phyloP scores from a whole-genome alignment of 2,797 vertebrate genomes.

The Pachyuromys duprasi region DNA sequence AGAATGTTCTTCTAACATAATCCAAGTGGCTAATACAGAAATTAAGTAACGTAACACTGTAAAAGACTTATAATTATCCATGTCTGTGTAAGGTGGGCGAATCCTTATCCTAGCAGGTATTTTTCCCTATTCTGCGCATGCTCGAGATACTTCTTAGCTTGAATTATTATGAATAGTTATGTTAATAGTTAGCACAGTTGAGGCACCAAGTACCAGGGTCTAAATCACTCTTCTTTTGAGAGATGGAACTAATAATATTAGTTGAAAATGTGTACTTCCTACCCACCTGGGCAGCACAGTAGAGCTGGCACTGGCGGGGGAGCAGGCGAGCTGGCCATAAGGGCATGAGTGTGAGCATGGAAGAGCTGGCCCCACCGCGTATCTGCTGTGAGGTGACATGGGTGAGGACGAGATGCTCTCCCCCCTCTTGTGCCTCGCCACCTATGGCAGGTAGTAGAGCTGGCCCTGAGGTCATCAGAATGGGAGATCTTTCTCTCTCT shows the following conservation, averaged over 20 bases:
- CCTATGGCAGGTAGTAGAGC: too few relatives aligned
- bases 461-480: too few relatives aligned
- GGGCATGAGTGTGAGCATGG: too few relatives aligned
- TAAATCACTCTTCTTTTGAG: not conserved
- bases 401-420: too few relatives aligned
- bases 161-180: not conserved
- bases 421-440: too few relatives aligned
- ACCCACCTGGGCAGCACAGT: too few relatives aligned
- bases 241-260: not conserved
- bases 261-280: not conserved
- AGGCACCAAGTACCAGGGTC: not conserved
- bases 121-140: not conserved
- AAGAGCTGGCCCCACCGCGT: too few relatives aligned
- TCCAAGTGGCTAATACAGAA: not conserved
- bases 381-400: too few relatives aligned
- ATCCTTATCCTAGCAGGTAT: not conserved
- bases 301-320: too few relatives aligned
- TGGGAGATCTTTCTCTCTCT: too few relatives aligned
- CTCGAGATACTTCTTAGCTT: not conserved
- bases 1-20: conserved; percentile 15
- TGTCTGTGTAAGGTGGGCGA: not conserved
- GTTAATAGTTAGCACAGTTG: not conserved
- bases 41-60: not conserved
- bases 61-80: not conserved
- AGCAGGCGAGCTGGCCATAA: too few relatives aligned